Percentiles rank a stretch among this genome's conserved stretches.
These are phyloP conservation scores for Hippopotamus amphibius DNA, from an alignment of 2,113 vertebrate genomes.

Conservation along the genomic window DNA sequence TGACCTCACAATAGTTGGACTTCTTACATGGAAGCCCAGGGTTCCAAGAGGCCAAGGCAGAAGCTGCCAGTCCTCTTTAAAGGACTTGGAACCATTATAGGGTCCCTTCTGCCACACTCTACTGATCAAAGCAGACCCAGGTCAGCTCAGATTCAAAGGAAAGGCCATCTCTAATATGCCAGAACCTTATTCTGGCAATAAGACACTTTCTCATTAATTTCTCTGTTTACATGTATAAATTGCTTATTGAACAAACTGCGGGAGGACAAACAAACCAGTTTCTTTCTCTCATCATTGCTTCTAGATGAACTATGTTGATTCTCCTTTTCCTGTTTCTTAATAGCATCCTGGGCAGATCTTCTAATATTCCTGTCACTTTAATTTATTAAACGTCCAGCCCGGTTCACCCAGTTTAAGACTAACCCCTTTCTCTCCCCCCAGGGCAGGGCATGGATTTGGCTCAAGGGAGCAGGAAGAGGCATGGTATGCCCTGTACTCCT, in stretches of 20 bases:
- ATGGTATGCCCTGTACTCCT: background rate
- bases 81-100: background rate
- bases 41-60: background rate
- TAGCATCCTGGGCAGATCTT: background rate
- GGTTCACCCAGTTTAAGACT: background rate
- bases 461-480: background rate
- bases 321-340: conserved; percentile 11
- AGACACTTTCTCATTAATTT: background rate
- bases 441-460: background rate
- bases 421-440: background rate
- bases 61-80: background rate
- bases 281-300: background rate
- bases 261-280: background rate
- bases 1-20: background rate
- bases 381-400: conserved; percentile 15
- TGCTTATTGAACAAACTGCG: background rate
- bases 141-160: background rate
- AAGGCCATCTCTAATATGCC: background rate
- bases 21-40: background rate
- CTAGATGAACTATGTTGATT: background rate
- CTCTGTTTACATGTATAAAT: background rate
- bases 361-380: background rate
- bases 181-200: background rate
- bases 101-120: background rate
- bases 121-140: background rate